Conservation (phyloP, 2,888 invertebrate genomes). For the Choristoneura rosaceana region DNA sequence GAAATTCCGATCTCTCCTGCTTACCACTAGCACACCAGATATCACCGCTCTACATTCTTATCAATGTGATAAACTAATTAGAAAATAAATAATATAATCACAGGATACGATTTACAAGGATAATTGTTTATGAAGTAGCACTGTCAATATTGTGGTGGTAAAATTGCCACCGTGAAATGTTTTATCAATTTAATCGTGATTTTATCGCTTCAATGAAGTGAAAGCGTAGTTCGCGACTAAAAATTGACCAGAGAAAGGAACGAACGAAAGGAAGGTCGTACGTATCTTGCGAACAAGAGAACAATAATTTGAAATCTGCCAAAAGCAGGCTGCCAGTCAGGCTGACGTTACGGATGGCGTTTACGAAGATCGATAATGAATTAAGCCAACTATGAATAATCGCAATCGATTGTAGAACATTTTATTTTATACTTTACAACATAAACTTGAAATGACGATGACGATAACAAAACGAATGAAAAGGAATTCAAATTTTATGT, state of each 20-base stretch:
- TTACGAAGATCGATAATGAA: constrained; percentile 5
- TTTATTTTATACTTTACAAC: no score
- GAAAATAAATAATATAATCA: constrained; percentile 59
- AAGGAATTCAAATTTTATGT: no score
- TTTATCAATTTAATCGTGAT: constrained; percentile 14
- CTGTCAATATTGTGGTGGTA: constrained; percentile 2
- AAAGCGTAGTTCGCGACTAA: constrained; percentile 32
- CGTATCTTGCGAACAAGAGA: constrained; percentile 28
- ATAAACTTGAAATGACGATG: no score
- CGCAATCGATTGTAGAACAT: background rate
- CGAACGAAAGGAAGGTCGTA: constrained; percentile 41
- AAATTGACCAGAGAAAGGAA: constrained; percentile 36
- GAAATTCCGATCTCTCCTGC: constrained; percentile 51
- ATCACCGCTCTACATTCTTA: constrained; percentile 51
- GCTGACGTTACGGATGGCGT: constrained; percentile 23
- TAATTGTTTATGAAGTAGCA: background rate
- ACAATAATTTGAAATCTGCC: constrained; percentile 37
- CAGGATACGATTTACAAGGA: constrained; percentile 2
- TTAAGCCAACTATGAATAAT: background rate
- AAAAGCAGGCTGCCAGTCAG: constrained; percentile 13
- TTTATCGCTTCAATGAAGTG: constrained; percentile 19
- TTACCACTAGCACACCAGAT: constrained; percentile 52
- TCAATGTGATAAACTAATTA: constrained; percentile 56
- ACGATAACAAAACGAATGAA: no score
- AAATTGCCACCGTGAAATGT: background rate